A percentile compares a stretch with the other conserved stretches of the same genome.
Evolutionary conservation across 2,888 invertebrate species (phyloP).

Genomic region (Netelia melanura): DNA sequence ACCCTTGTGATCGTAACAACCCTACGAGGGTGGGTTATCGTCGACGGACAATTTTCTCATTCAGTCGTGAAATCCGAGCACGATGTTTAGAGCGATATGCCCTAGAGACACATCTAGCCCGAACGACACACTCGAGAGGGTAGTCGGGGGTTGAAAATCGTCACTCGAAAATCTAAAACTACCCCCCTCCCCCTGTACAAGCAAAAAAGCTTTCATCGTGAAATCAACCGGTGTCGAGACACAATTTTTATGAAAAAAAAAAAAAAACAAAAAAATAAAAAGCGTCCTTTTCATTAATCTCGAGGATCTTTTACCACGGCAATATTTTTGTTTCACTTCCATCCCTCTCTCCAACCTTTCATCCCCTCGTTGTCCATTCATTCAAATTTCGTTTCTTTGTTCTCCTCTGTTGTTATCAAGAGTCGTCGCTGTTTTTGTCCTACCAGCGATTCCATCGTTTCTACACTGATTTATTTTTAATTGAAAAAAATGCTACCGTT

Average conservation of each 20-base stretch:
- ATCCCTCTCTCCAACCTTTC: slow-evolving; percentile 28
- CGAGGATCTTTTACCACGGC: slow-evolving; percentile 43
- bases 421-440: slow-evolving; percentile 26
- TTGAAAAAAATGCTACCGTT: slow-evolving; percentile 13
- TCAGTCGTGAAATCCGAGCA: background rate
- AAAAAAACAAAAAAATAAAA: too few species aligned
- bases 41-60: background rate
- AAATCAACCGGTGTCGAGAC: slow-evolving; percentile 57
- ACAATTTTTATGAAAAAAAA: slow-evolving; percentile 42
- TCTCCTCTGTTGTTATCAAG: background rate
- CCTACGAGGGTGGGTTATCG: too few species aligned
- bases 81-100: background rate
- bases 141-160: background rate
- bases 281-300: slow-evolving; percentile 31
- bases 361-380: slow-evolving; percentile 13
- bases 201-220: slow-evolving; percentile 40
- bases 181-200: slow-evolving; percentile 23
- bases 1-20: too few species aligned
- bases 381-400: slow-evolving; percentile 57
- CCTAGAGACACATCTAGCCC: background rate
- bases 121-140: background rate
- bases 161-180: slow-evolving; percentile 30
- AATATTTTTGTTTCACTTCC: slow-evolving; percentile 31
- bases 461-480: slow-evolving; percentile 44
- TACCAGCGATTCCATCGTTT: background rate